Percentiles rank a stretch among this genome's conserved stretches.
These are phyloP conservation scores for Acromyrmex echinatior DNA, from an alignment of 1,140 invertebrate genomes.

Conservation along the genomic window DNA sequence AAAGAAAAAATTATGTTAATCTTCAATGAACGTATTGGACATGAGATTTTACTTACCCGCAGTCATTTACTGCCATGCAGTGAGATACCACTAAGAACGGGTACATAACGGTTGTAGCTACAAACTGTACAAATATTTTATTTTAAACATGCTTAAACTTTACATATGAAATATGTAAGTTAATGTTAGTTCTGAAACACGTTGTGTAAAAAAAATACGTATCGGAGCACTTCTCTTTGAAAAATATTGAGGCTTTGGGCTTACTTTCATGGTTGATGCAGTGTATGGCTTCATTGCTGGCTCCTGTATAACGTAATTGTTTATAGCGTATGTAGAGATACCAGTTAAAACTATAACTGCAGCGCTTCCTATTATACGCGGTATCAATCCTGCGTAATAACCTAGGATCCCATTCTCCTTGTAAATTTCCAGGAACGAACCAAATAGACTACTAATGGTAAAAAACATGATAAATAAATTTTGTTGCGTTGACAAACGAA, in stretches of 20 bases:
- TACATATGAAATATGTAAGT: not conserved
- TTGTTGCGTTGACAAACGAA: not conserved
- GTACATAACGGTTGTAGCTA: conserved; percentile 93
- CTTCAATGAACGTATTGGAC: not conserved
- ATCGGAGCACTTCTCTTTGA: not conserved
- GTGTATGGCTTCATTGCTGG: conserved; percentile 90
- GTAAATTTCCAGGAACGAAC: conserved; percentile 93
- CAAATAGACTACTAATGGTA: conserved; percentile 89
- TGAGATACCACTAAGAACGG: conserved; percentile 95
- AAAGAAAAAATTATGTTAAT: conserved; percentile 7
- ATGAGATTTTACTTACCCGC: conserved; percentile 87
- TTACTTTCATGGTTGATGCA: conserved; percentile 87
- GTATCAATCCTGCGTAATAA: conserved; percentile 94
- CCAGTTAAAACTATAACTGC: conserved; percentile 91
- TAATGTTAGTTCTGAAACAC: not conserved
- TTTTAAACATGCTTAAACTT: conserved; percentile 4
- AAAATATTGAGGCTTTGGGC: conserved; percentile 47
- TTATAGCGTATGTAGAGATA: conserved; percentile 91
- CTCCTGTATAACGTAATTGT: conserved; percentile 93
- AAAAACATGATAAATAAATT: conserved; percentile 11
- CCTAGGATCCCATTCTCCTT: conserved; percentile 93
- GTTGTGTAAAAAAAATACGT: not conserved
- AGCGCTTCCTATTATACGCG: conserved; percentile 93
- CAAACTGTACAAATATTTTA: conserved; percentile 87
- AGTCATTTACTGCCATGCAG: conserved; percentile 94